A percentile compares a stretch with the other conserved stretches of the same genome.
These are phyloP conservation scores for Columbina picui DNA, from an alignment of 2,113 vertebrate genomes.

Conservation along the genomic window DNA sequence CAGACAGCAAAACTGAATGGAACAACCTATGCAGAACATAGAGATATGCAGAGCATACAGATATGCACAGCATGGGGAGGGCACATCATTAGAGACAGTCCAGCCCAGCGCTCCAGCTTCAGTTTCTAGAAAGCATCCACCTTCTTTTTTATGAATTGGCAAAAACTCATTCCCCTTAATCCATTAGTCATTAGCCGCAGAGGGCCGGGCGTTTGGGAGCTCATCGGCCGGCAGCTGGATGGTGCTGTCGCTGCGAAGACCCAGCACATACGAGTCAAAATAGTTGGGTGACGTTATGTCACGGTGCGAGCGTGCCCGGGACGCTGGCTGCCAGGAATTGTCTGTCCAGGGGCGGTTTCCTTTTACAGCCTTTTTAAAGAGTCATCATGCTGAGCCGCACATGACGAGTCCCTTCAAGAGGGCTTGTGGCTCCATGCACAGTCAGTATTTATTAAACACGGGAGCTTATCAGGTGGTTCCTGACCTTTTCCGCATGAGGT, in stretches of 20 bases:
- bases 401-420: constrained; percentile 69
- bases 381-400: constrained; percentile 84
- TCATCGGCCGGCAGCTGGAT: constrained; percentile 26
- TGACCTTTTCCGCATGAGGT: constrained; percentile 61
- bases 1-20: background rate
- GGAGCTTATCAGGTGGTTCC: constrained; percentile 1
- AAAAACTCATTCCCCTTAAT: background rate
- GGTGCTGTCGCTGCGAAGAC: constrained; percentile 14
- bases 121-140: constrained; percentile 1
- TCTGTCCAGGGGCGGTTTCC: constrained; percentile 80
- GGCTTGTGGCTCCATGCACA: constrained; percentile 1
- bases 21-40: background rate
- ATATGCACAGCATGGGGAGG: fast-evolving
- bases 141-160: background rate
- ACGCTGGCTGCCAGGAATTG: constrained; percentile 77
- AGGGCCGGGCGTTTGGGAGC: fast-evolving
- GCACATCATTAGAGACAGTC: background rate
- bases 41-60: background rate
- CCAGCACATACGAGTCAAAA: constrained; percentile 77
- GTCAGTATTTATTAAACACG: constrained; percentile 24
- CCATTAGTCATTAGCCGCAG: background rate
- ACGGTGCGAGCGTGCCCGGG: constrained; percentile 62
- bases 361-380: constrained; percentile 93
- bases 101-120: background rate
- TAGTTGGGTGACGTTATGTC: constrained; percentile 83